phyloP scores from a whole-genome alignment of 2,113 vertebrate species.

The Chloropsis cyanopogon region DNA sequence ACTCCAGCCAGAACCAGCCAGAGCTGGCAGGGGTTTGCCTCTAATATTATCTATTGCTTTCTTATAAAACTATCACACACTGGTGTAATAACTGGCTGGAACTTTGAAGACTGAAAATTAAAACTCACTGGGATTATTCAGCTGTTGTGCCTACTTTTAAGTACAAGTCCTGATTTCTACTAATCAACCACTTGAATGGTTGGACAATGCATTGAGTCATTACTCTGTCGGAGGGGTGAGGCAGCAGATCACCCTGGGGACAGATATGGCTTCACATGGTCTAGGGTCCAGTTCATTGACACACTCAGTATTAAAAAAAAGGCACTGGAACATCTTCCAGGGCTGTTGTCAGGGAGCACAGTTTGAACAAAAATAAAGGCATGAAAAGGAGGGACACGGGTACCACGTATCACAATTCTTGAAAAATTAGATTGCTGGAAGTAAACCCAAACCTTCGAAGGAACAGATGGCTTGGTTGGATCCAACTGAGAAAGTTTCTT shows the following conservation, averaged over 20 bases:
- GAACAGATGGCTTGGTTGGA: neutral
- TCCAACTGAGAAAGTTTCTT: neutral
- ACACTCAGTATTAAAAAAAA: neutral
- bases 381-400: neutral
- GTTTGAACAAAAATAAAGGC: neutral
- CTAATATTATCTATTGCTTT: neutral
- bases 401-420: neutral
- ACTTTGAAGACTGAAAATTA: neutral
- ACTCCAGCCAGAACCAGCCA: neutral
- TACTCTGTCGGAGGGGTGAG: neutral
- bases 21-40: neutral
- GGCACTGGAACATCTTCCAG: neutral
- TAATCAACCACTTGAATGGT: neutral
- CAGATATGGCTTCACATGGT: fast-evolving
- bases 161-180: neutral
- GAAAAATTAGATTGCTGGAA: neutral
- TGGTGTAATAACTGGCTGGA: neutral
- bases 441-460: neutral
- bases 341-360: neutral
- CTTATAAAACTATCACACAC: neutral
- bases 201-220: neutral
- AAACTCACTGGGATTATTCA: neutral
- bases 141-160: neutral
- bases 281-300: neutral
- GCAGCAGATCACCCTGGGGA: neutral